A percentile compares a stretch with the other conserved stretches of the same genome.
These are phyloP conservation scores for Drosophila histrio DNA, from an alignment of 2,888 invertebrate species.

Conservation along the genomic window DNA sequence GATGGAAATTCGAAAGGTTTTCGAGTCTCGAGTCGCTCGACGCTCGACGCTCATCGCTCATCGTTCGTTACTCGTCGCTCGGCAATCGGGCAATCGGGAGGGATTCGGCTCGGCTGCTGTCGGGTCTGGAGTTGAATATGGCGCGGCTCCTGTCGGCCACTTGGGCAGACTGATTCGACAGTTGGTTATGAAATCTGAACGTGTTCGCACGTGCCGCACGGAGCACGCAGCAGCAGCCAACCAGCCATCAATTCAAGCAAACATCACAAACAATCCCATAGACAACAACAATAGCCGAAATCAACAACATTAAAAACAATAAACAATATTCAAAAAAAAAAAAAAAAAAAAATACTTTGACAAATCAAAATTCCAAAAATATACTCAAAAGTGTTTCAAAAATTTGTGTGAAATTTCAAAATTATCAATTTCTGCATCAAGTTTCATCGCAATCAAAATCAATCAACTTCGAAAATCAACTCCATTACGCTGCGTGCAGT, in stretches of 20 bases:
- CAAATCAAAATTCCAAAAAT: slow-evolving; percentile 12
- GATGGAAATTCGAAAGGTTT: slow-evolving; percentile 42
- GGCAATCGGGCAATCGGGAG: slow-evolving; percentile 4
- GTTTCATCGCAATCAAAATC: slow-evolving; percentile 7
- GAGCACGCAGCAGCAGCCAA: slow-evolving; percentile 71
- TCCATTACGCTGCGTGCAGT: slow-evolving; percentile 46
- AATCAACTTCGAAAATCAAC: slow-evolving; percentile 18
- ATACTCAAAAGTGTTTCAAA: slow-evolving; percentile 31
- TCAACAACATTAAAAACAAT: slow-evolving; percentile 1
- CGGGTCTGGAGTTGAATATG: slow-evolving; percentile 3
- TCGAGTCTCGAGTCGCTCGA: slow-evolving; percentile 17
- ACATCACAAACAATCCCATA: slow-evolving; percentile 40
- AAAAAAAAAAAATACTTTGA: slow-evolving; percentile 13
- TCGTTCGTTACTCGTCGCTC: slow-evolving; percentile 18
- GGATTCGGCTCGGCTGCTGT: slow-evolving; percentile 29
- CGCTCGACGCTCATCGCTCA: too few species aligned
- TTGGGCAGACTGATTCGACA: slow-evolving; percentile 62
- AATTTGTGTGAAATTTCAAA: slow-evolving; percentile 18
- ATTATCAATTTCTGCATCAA: slow-evolving; percentile 12
- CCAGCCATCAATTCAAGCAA: slow-evolving; percentile 59
- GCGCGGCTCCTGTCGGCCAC: slow-evolving; percentile 39
- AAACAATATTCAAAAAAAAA: neutral
- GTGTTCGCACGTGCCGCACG: slow-evolving; percentile 81
- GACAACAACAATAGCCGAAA: slow-evolving; percentile 20
- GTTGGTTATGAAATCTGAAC: slow-evolving; percentile 82